Conservation (phyloP, 2,797 vertebrate species). For the Heteromormyrus szaboi region DNA sequence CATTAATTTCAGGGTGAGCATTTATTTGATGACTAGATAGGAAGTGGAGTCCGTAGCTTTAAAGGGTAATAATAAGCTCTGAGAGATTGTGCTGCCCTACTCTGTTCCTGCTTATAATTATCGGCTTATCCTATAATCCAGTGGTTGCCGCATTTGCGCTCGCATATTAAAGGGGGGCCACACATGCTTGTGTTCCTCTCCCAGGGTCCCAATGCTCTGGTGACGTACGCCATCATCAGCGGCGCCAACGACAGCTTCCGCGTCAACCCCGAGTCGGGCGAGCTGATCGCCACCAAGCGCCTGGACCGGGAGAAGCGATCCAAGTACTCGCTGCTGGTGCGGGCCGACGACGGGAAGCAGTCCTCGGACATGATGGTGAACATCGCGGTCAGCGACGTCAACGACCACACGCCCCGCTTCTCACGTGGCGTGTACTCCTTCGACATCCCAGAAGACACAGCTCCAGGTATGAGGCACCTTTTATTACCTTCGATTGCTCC, state of each 20-base stretch:
- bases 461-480: conserved; percentile 64
- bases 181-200: background rate
- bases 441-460: conserved; percentile 81
- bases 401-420: conserved; percentile 88
- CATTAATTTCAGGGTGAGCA: background rate
- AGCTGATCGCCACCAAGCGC: conserved; percentile 82
- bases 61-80: background rate
- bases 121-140: background rate
- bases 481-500: background rate
- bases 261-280: conserved; percentile 88
- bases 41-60: background rate
- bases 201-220: conserved; percentile 92
- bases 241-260: conserved; percentile 93
- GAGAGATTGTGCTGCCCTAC: background rate
- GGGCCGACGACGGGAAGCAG: conserved; percentile 89
- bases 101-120: background rate
- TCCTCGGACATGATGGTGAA: conserved; percentile 89
- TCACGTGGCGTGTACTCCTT: conserved; percentile 84
- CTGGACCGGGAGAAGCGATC: conserved; percentile 88
- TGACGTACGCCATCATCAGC: conserved; percentile 92
- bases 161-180: background rate
- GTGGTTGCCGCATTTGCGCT: background rate
- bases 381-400: conserved; percentile 88
- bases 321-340: conserved; percentile 86
- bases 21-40: background rate